Conservation (phyloP, 1,140 invertebrate genomes). For the Sogatella furcifera region DNA sequence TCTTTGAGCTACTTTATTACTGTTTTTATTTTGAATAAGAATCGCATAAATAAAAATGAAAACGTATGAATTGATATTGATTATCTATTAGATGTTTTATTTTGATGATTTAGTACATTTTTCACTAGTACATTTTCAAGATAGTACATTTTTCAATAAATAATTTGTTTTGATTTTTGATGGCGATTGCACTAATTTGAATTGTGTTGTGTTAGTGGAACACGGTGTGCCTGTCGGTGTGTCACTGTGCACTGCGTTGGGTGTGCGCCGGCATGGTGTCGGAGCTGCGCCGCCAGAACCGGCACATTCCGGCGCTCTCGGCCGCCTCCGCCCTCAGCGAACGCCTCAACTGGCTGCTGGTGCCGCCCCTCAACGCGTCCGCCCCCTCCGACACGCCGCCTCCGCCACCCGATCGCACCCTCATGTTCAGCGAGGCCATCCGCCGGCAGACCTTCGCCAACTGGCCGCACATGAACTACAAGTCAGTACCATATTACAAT, state of each 20-base stretch:
- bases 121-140: too few relatives aligned
- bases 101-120: too few relatives aligned
- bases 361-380: slow-evolving; percentile 27
- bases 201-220: slow-evolving; percentile 62
- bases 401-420: slow-evolving; percentile 46
- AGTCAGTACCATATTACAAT: slow-evolving; percentile 43
- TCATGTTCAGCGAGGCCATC: slow-evolving; percentile 87
- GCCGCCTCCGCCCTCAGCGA: slow-evolving; percentile 82
- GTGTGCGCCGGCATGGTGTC: slow-evolving; percentile 66
- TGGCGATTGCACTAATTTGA: too few relatives aligned
- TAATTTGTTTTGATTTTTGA: too few relatives aligned
- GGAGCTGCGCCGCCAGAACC: slow-evolving; percentile 70
- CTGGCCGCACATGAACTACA: slow-evolving; percentile 96
- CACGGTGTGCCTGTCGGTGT: slow-evolving; percentile 70
- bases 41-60: too few relatives aligned
- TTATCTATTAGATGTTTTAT: too few relatives aligned
- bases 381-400: slow-evolving; percentile 31
- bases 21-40: too few relatives aligned
- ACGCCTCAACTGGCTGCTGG: slow-evolving; percentile 63
- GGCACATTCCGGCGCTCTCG: slow-evolving; percentile 70
- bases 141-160: too few relatives aligned
- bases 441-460: slow-evolving; percentile 79
- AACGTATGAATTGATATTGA: too few relatives aligned
- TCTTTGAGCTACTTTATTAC: too few relatives aligned
- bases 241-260: slow-evolving; percentile 61